Percentiles rank a stretch among this genome's conserved stretches.
These are phyloP conservation scores for Mustelus asterias DNA, from an alignment of 2,113 vertebrate genomes.

Conservation along the genomic window DNA sequence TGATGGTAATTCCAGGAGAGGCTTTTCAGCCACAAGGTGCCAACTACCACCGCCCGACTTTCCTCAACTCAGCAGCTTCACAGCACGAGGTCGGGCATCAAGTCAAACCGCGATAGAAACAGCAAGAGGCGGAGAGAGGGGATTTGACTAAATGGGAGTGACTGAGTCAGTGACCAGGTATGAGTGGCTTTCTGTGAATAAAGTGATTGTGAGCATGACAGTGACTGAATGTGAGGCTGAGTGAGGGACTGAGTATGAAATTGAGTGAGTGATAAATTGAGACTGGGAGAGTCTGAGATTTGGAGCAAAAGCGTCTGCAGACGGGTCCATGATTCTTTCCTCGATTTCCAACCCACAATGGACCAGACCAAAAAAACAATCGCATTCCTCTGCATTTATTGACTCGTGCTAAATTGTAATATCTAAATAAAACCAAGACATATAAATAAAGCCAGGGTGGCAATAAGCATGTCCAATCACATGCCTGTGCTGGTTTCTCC, in stretches of 20 bases:
- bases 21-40: neutral
- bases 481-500: neutral
- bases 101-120: no score
- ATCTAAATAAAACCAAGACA: neutral
- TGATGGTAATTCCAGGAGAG: neutral
- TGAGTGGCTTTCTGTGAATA: no score
- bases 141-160: no score
- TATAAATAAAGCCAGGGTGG: no score
- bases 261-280: neutral
- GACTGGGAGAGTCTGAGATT: no score
- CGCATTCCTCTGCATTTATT: neutral
- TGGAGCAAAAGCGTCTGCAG: no score
- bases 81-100: neutral
- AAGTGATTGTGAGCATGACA: no score
- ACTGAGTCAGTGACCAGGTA: no score
- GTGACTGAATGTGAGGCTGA: no score
- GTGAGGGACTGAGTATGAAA: no score
- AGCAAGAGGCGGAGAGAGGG: no score
- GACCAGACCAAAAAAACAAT: neutral
- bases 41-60: neutral
- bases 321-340: no score
- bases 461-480: neutral
- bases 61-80: neutral
- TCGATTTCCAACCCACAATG: neutral
- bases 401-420: neutral